Evolutionary conservation across 2,113 vertebrate species (phyloP), one percentile per base, ranked within the genome.

Genomic region (Butorides virescens): DNA sequence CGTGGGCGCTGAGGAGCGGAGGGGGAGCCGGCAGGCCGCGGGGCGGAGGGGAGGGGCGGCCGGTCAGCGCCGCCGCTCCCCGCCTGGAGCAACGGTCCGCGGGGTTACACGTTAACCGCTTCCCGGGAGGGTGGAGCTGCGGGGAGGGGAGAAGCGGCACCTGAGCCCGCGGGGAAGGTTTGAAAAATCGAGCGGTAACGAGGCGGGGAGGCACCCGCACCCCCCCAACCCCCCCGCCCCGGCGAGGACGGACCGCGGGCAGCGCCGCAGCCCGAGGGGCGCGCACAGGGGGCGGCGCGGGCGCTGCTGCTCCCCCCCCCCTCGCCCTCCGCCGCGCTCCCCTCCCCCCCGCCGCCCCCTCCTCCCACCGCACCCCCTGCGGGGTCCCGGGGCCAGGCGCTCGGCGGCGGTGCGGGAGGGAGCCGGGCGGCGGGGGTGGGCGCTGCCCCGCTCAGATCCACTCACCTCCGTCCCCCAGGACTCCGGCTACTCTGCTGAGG

Each of bases 181-280:
- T 92, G 90, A 94, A 95, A 96, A 82, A 46, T 58, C 50, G 19
- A 82, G 90, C 90, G 87, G 92, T 65, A 62, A 88, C 53, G 55
- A 16, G 30, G 18, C 8, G 13, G 74, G 22, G 10, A 34, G 53
- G 47, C 2, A 3, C 14, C 67, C 25, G 19, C 30, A 4, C 0
- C 71, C 50, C 42, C 27, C n/a, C 26, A 8, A n/a, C n/a, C n/a
- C 13, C 17, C 37, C 52, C 8, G 34, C 39, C 68, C n/a, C n/a
- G n/a, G n/a, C n/a, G 29, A 14, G 36, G 52, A 36, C 20, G 15
- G 20, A 7, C 16, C 47, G n/a, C 68, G 53, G 61, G 59, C 90
- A 63, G 58, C 44, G 50, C 77, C 84, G 44, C 78, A 32, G 79
- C 80, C 44, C 42, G 25, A 61, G 68, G 75, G 82, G 67, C 61